A percentile compares a stretch with the other conserved stretches of the same genome.
Evolutionary conservation across 2,797 vertebrate genomes (phyloP).

Genomic region (Bradypodion ventrale): DNA sequence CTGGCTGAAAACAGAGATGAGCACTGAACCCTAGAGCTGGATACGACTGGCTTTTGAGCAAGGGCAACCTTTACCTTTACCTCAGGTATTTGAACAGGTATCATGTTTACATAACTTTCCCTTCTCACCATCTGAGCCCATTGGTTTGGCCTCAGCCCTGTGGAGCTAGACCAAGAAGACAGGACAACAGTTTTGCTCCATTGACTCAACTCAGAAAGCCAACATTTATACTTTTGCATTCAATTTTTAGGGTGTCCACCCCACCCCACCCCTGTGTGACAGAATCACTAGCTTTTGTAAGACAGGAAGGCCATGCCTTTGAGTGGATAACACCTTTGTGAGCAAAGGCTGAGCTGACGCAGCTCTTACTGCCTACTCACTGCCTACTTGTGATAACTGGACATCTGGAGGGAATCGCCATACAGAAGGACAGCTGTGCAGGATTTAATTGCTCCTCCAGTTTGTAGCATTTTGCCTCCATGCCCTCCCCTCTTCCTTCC

Average conservation of each 20-base stretch:
- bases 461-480: constrained; percentile 57
- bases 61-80: too few relatives aligned
- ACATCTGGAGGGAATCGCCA: constrained; percentile 7
- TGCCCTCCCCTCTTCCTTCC: constrained; percentile 68
- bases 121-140: neutral
- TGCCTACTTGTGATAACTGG: constrained; percentile 5
- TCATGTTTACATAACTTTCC: neutral
- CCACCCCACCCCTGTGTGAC: too few relatives aligned
- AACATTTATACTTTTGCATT: neutral
- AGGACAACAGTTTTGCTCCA: neutral
- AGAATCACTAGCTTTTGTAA: neutral
- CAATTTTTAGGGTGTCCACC: too few relatives aligned
- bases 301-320: neutral
- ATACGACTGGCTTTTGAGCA: too few relatives aligned
- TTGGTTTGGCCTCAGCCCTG: neutral
- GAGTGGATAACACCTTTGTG: neutral
- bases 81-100: too few relatives aligned
- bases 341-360: neutral
- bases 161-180: neutral
- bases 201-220: neutral
- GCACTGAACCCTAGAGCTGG: too few relatives aligned
- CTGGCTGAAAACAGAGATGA: too few relatives aligned
- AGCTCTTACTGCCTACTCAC: neutral
- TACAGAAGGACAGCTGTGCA: constrained; percentile 75
- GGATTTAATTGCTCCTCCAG: constrained; percentile 79